phyloP scores from a whole-genome alignment of 2,888 invertebrate species.

The Orthonevra nobilis region DNA sequence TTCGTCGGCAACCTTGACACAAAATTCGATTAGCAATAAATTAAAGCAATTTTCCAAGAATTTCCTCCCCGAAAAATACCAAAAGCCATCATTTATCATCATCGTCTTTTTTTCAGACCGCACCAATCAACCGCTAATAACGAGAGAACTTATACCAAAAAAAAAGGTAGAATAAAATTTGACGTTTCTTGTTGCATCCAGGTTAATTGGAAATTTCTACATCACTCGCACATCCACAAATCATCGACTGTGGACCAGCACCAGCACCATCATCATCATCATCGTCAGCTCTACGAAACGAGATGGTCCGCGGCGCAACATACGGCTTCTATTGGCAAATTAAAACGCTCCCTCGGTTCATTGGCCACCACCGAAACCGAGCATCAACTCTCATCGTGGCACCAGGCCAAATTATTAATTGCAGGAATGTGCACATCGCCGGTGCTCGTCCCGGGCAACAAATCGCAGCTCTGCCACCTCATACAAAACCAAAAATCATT shows the following conservation, averaged over 20 bases:
- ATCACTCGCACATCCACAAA: conserved; percentile 56
- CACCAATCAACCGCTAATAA: too few relatives aligned
- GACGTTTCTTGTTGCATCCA: conserved; percentile 57
- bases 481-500: conserved; percentile 24
- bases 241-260: conserved; percentile 33
- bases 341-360: conserved; percentile 64
- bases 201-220: conserved; percentile 68
- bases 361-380: conserved; percentile 51
- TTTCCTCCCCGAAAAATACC: too few relatives aligned
- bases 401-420: conserved; percentile 64
- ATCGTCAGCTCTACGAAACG: not conserved
- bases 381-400: conserved; percentile 12
- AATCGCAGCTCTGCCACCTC: conserved; percentile 34
- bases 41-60: too few relatives aligned
- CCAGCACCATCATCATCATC: conserved; percentile 17
- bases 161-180: not conserved
- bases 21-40: too few relatives aligned
- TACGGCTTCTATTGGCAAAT: conserved; percentile 48
- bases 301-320: not conserved
- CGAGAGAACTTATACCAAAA: too few relatives aligned
- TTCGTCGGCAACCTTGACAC: too few relatives aligned
- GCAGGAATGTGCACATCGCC: conserved; percentile 49
- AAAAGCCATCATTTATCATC: too few relatives aligned
- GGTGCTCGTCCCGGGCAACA: conserved; percentile 36
- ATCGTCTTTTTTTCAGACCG: too few relatives aligned